Evolutionary conservation across 2,888 invertebrate species (phyloP).

Genomic region (Sinodicranocentrus sp.): DNA sequence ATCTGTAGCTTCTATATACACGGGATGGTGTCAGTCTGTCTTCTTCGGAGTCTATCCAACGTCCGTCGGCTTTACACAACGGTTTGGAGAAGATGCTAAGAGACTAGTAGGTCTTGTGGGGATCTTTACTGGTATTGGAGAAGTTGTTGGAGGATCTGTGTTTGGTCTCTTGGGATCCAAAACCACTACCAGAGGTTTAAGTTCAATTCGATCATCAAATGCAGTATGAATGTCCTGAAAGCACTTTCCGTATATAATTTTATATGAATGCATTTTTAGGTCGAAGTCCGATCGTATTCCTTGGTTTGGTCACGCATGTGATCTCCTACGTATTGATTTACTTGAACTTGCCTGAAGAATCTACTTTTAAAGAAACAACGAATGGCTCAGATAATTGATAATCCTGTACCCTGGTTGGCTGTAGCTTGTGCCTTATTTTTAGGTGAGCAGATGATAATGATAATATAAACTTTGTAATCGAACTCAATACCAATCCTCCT

Average conservation of each 20-base stretch:
- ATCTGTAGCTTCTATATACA: slow-evolving; percentile 82
- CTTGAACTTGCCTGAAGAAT: slow-evolving; percentile 90
- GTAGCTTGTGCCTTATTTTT: slow-evolving; percentile 93
- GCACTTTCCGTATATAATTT: too few species aligned
- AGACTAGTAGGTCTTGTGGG: slow-evolving; percentile 95
- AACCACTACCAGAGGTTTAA: slow-evolving; percentile 83
- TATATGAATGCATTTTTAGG: slow-evolving; percentile 55
- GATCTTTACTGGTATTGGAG: slow-evolving; percentile 92
- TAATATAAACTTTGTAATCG: too few species aligned
- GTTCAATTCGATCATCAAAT: too few species aligned
- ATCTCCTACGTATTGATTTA: slow-evolving; percentile 90
- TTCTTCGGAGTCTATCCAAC: slow-evolving; percentile 97
- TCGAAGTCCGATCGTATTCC: slow-evolving; percentile 92
- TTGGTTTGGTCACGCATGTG: slow-evolving; percentile 91
- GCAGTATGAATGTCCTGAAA: too few species aligned
- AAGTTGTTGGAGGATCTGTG: slow-evolving; percentile 91
- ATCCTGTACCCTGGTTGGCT: slow-evolving; percentile 80
- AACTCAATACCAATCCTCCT: too few species aligned
- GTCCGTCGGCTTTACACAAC: slow-evolving; percentile 84
- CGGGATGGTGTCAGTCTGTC: slow-evolving; percentile 95
- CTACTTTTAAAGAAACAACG: slow-evolving; percentile 86
- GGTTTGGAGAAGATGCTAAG: slow-evolving; percentile 88
- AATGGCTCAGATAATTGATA: slow-evolving; percentile 78
- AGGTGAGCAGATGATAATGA: too few species aligned
- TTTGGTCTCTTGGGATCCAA: slow-evolving; percentile 95